A percentile compares a stretch with the other conserved stretches of the same genome.
These are phyloP conservation scores for Drosophila saltans DNA, from an alignment of 1,140 invertebrate species.

Conservation along the genomic window DNA sequence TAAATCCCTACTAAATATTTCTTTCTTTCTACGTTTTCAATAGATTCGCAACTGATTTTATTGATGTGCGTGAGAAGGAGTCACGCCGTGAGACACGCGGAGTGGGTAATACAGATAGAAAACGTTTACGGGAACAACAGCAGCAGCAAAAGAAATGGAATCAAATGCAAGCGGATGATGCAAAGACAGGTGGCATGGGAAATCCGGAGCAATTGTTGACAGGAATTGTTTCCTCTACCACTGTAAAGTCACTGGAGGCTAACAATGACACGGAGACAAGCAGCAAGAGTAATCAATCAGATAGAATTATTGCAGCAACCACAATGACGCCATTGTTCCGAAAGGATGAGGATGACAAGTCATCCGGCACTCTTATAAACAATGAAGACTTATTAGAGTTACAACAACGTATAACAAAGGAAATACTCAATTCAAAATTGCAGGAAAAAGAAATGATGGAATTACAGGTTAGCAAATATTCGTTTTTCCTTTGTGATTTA, in stretches of 20 bases:
- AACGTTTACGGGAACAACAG: slow-evolving; percentile 31
- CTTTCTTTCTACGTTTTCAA: slow-evolving; percentile 2
- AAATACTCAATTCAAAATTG: slow-evolving; percentile 82
- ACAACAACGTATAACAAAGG: slow-evolving; percentile 78
- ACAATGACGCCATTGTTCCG: slow-evolving; percentile 7
- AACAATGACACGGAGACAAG: slow-evolving; percentile 32
- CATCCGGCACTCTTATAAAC: slow-evolving; percentile 47
- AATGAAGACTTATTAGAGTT: slow-evolving; percentile 75
- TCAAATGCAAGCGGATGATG: slow-evolving; percentile 52
- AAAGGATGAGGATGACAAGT: slow-evolving; percentile 24
- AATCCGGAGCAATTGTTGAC: background rate
- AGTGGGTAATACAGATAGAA: slow-evolving; percentile 55
- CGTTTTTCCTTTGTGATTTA: too few species aligned
- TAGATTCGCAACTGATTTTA: slow-evolving; percentile 95
- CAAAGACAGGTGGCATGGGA: slow-evolving; percentile 23
- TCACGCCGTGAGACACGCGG: slow-evolving; percentile 84
- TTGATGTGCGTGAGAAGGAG: slow-evolving; percentile 94
- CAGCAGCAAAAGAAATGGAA: slow-evolving; percentile 32
- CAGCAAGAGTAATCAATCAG: slow-evolving; percentile 17
- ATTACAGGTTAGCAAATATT: slow-evolving; percentile 67
- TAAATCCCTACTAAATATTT: too few species aligned
- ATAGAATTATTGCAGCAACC: slow-evolving; percentile 14
- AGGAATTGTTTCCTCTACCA: background rate
- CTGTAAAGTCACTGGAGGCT: background rate
- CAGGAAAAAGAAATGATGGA: slow-evolving; percentile 80